Evolutionary conservation across 2,888 invertebrate species (phyloP).

Genomic region (Stenolophus ochropezus): DNA sequence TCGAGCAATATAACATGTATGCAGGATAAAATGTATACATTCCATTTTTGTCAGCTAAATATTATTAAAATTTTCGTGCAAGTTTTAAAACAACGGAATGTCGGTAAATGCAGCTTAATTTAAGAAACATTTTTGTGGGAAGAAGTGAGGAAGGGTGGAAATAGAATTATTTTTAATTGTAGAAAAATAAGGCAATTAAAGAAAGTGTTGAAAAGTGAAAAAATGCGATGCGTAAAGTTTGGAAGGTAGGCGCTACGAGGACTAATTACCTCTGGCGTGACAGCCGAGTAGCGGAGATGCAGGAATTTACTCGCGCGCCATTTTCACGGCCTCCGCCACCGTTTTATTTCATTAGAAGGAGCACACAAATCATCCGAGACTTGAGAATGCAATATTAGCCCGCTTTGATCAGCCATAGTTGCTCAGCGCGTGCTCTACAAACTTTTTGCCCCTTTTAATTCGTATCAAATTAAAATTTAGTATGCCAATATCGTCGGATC

Average conservation of each 20-base stretch:
- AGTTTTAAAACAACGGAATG: too few relatives aligned
- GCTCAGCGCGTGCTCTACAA: conserved; percentile 41
- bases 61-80: too few relatives aligned
- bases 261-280: conserved; percentile 37
- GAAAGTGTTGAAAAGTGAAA: background rate
- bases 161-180: conserved; percentile 4
- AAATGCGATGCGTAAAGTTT: conserved; percentile 27
- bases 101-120: background rate
- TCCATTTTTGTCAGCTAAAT: too few relatives aligned
- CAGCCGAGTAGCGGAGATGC: conserved; percentile 40
- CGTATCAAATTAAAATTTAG: conserved; percentile 71
- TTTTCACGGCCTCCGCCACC: conserved; percentile 39
- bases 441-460: conserved; percentile 64
- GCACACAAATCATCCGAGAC: conserved; percentile 71
- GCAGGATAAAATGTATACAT: too few relatives aligned
- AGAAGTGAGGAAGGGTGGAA: background rate
- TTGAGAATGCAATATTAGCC: conserved; percentile 71
- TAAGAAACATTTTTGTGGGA: background rate
- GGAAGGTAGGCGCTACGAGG: conserved; percentile 1
- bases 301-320: conserved; percentile 57
- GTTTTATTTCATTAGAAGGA: conserved; percentile 69
- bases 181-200: conserved; percentile 2
- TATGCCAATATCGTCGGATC: conserved; percentile 65
- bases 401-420: conserved; percentile 67
- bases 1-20: too few relatives aligned